These are phyloP conservation scores for Zaprionus kolodkinae DNA, from an alignment of 1,140 invertebrate species.

Conservation along the genomic window DNA sequence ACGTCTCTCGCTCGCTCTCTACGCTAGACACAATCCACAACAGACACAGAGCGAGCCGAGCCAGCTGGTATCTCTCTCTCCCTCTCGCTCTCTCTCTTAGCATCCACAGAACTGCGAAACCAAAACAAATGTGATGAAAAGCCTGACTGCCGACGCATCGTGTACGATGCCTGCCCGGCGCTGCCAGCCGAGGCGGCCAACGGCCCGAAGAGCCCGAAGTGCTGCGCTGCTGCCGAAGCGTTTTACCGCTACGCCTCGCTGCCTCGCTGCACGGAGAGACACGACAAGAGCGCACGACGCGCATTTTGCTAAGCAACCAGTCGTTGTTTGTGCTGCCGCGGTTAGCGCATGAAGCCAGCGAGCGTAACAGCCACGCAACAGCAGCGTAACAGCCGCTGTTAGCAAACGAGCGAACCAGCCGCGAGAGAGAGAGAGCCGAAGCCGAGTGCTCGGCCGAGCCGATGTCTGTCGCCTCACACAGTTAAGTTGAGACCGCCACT, in stretches of 20 bases:
- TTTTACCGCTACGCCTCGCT: constrained; percentile 65
- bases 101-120: constrained; percentile 68
- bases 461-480: constrained; percentile 29
- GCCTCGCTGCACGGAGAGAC: constrained; percentile 25
- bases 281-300: constrained; percentile 25
- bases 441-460: neutral
- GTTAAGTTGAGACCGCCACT: constrained; percentile 58
- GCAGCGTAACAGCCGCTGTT: constrained; percentile 42
- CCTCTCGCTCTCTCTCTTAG: constrained; percentile 62
- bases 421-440: constrained; percentile 1
- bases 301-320: constrained; percentile 60
- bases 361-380: constrained; percentile 30
- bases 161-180: neutral
- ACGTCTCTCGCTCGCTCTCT: constrained; percentile 55
- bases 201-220: constrained; percentile 4
- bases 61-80: too few relatives aligned
- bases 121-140: constrained; percentile 81
- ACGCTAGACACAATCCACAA: constrained; percentile 62
- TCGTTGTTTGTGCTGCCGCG: constrained; percentile 50
- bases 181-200: neutral
- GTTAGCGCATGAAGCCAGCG: neutral
- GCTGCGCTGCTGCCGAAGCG: constrained; percentile 26
- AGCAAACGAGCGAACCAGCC: constrained; percentile 22
- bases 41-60: neutral
- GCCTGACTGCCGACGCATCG: constrained; percentile 5